Evolutionary conservation across 1,140 invertebrate species (phyloP).

Genomic region (Neotoxoptera formosana): DNA sequence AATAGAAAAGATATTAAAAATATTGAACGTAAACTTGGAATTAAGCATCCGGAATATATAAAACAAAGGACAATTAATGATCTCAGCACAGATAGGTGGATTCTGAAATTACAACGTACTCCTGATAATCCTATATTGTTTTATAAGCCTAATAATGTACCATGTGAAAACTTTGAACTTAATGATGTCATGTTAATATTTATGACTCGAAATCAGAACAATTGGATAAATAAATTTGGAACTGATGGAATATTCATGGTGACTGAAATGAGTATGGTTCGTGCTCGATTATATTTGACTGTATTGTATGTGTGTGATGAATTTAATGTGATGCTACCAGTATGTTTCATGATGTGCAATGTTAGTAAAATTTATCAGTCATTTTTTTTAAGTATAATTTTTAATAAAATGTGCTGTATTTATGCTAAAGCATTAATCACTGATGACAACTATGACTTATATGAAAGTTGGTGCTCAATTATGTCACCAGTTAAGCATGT

Average conservation of each 20-base stretch:
- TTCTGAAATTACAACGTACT: constrained; percentile 32
- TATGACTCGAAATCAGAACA: constrained; percentile 44
- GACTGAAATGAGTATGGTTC: constrained; percentile 49
- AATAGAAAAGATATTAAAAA: constrained; percentile 55
- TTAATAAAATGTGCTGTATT: constrained; percentile 34
- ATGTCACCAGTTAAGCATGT: constrained; percentile 53
- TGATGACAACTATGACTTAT: constrained; percentile 52
- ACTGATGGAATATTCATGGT: constrained; percentile 53
- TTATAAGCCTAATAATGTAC: constrained; percentile 49
- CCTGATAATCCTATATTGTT: constrained; percentile 45
- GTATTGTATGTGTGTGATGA: constrained; percentile 52
- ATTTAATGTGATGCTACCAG: constrained; percentile 49
- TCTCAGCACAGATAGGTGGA: constrained; percentile 54
- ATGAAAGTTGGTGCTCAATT: constrained; percentile 54
- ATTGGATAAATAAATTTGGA: constrained; percentile 55
- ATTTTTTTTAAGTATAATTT: constrained; percentile 50
- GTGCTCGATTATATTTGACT: constrained; percentile 42
- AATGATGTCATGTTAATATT: constrained; percentile 51
- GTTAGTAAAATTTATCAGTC: constrained; percentile 53
- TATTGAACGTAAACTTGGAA: constrained; percentile 50
- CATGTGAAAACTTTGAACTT: constrained; percentile 17
- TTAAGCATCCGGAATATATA: constrained; percentile 37
- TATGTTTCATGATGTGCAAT: constrained; percentile 52
- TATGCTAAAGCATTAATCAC: constrained; percentile 54
- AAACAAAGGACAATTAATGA: constrained; percentile 56